These are phyloP conservation scores for Erebia aethiops DNA, from an alignment of 2,888 invertebrate species.

Conservation along the genomic window DNA sequence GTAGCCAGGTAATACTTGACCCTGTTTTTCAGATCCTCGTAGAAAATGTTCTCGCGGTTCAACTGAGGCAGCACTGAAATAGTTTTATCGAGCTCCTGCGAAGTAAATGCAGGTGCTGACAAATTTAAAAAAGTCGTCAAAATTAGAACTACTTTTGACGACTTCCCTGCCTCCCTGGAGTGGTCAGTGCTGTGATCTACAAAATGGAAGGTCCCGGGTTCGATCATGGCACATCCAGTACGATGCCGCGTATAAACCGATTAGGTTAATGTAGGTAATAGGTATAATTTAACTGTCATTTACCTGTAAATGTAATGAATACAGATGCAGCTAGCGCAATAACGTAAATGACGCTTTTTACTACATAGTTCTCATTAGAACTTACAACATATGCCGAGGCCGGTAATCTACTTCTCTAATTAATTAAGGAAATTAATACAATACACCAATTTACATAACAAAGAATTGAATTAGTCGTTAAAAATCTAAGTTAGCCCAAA, in stretches of 20 bases:
- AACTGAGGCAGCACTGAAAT: slow-evolving; percentile 62
- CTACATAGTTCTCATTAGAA: neutral
- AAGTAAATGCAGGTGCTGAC: neutral
- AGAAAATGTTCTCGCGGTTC: slow-evolving; percentile 60
- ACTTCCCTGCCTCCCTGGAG: too few species aligned
- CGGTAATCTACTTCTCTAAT: neutral
- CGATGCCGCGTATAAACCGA: too few species aligned
- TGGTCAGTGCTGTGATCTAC: too few species aligned
- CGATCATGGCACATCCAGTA: too few species aligned
- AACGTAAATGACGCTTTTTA: slow-evolving; percentile 1
- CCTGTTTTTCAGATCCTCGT: slow-evolving; percentile 53
- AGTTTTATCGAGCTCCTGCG: slow-evolving; percentile 58
- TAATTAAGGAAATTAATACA: neutral
- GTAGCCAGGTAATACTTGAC: slow-evolving; percentile 50
- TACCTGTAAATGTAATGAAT: too few species aligned
- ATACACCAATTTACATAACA: neutral
- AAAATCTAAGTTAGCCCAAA: too few species aligned
- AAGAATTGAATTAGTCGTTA: too few species aligned
- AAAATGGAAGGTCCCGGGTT: too few species aligned
- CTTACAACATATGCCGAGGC: neutral
- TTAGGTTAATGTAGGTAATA: too few species aligned
- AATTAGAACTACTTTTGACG: too few species aligned
- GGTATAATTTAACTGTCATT: too few species aligned
- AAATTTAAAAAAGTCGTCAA: too few species aligned
- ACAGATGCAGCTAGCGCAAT: neutral